Percentiles rank a stretch among this genome's conserved stretches.
These are phyloP conservation scores for Campopleginae sp. DNA, from an alignment of 2,888 invertebrate species.

Conservation along the genomic window DNA sequence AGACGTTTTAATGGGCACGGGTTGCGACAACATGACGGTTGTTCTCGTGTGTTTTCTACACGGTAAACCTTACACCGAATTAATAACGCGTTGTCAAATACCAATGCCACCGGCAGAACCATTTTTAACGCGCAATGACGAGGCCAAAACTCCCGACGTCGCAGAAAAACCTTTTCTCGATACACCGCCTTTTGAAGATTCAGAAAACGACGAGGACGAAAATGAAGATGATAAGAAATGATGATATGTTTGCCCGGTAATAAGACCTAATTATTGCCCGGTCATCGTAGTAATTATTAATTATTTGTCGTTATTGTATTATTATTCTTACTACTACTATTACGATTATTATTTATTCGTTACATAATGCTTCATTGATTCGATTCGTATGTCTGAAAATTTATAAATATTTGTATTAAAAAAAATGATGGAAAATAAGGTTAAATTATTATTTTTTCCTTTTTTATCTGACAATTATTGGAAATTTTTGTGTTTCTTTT, in stretches of 20 bases:
- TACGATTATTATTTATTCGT: conserved; percentile 56
- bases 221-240: conserved; percentile 51
- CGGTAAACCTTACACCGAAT: conserved; percentile 85
- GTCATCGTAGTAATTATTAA: conserved; percentile 69
- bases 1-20: conserved; percentile 98
- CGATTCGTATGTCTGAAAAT: conserved; percentile 70
- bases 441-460: conserved; percentile 28
- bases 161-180: conserved; percentile 9
- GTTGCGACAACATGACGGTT: conserved; percentile 99
- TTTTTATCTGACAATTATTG: conserved; percentile 37
- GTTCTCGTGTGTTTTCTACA: conserved; percentile 93
- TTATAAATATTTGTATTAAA: conserved; percentile 77
- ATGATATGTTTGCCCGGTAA: conserved; percentile 52
- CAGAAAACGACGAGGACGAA: conserved; percentile 46
- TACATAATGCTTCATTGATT: conserved; percentile 52
- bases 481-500: conserved; percentile 30
- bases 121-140: background rate
- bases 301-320: conserved; percentile 65
- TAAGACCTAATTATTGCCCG: conserved; percentile 40
- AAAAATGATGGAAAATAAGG: conserved; percentile 21
- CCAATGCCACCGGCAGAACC: conserved; percentile 45
- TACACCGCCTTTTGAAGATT: conserved; percentile 37
- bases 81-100: conserved; percentile 78
- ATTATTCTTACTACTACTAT: conserved; percentile 48
- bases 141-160: conserved; percentile 18